These are phyloP conservation scores for Oxygymnocypris stewartii DNA, from an alignment of 2,113 vertebrate species.

Conservation along the genomic window DNA sequence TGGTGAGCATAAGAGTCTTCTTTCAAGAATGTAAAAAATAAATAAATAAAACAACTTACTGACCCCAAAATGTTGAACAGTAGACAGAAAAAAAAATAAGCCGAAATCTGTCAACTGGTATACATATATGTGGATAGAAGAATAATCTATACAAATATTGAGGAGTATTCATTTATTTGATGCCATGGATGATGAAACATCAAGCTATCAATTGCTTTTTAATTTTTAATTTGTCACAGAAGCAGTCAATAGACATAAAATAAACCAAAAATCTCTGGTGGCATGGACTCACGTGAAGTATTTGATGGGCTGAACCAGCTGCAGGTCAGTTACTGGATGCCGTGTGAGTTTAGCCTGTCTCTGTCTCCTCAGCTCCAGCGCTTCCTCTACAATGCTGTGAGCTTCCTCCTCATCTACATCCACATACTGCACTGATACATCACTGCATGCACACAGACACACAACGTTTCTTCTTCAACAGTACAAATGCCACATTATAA, in stretches of 20 bases:
- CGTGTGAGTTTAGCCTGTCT: conserved; percentile 79
- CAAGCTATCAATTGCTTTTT: not conserved
- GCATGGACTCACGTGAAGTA: conserved; percentile 82
- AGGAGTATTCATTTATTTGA: no score
- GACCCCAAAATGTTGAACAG: not conserved
- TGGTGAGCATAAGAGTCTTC: no score
- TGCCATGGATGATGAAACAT: not conserved
- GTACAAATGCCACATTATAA: not conserved
- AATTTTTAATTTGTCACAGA: not conserved
- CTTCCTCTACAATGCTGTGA: conserved; percentile 84
- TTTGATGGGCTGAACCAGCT: conserved; percentile 83
- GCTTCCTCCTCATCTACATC: conserved; percentile 84
- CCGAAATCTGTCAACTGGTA: no score
- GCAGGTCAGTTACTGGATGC: conserved; percentile 84
- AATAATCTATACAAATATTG: no score
- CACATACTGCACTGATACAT: conserved; percentile 87
- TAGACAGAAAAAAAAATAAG: no score
- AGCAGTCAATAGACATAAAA: not conserved
- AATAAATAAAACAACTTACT: no score
- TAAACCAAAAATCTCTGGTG: not conserved
- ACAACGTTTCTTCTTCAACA: not conserved
- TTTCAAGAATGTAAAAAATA: no score
- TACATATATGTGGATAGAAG: no score
- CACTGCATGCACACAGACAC: conserved; percentile 66
- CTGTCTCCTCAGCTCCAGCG: conserved; percentile 83